Evolutionary conservation across 30 jellyfish, hydroid and myxozoan species (phyloP).

Genomic region (Sanderia malayensis): DNA sequence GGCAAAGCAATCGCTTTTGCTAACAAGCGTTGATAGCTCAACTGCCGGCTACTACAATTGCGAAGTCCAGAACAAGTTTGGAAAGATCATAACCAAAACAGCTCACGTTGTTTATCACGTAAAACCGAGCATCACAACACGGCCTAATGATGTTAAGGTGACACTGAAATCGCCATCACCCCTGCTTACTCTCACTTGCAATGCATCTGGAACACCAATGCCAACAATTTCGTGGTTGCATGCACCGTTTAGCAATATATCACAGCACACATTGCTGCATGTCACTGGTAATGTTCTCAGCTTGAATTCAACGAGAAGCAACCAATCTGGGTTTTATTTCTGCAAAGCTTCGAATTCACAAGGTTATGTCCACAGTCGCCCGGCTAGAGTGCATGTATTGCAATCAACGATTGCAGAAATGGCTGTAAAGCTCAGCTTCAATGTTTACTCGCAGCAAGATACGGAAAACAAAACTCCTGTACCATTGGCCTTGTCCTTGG

Average conservation of each 20-base stretch:
- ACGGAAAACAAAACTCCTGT: not conserved
- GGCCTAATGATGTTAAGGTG: conserved; percentile 31
- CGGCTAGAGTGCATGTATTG: conserved; percentile 53
- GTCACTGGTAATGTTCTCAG: conserved; percentile 10
- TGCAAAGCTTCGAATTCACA: conserved; percentile 57
- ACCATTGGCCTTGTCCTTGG: conserved; percentile 23
- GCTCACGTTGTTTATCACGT: conserved; percentile 22
- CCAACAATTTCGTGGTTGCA: conserved; percentile 39
- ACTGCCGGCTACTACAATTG: conserved; percentile 44
- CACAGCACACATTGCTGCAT: not conserved
- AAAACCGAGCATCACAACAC: conserved; percentile 36
- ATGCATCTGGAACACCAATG: conserved; percentile 52
- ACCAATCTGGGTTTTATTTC: conserved; percentile 58
- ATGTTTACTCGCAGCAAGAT: not conserved
- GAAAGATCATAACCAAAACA: conserved; percentile 15
- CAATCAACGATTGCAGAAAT: conserved; percentile 25
- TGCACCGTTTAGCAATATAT: conserved; percentile 20
- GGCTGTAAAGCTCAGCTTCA: conserved; percentile 21
- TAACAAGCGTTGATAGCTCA: not conserved
- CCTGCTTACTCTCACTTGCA: conserved; percentile 20
- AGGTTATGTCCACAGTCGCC: conserved; percentile 27
- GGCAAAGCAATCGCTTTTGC: not conserved
- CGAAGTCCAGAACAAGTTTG: conserved; percentile 51
- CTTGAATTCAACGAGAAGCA: conserved; percentile 20
- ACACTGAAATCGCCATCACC: conserved; percentile 26